Percentiles rank a stretch among this genome's conserved stretches.
Evolutionary conservation across 2,888 invertebrate species (phyloP).

Genomic region (Parascotia fuliginaria): DNA sequence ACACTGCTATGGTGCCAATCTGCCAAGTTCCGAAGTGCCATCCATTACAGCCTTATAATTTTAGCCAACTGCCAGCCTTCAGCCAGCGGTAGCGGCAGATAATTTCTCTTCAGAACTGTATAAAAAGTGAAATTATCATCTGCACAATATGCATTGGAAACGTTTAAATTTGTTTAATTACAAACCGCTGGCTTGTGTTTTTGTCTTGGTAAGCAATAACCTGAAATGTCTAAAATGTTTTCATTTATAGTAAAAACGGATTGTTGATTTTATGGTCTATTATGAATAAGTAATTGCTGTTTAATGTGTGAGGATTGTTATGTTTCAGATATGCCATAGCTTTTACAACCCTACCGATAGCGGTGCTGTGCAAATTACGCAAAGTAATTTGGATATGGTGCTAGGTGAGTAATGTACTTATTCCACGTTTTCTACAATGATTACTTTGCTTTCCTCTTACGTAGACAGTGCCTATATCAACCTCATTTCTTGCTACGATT

Average conservation of each 20-base stretch:
- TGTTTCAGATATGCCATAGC: conserved; percentile 81
- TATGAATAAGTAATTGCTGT: conserved; percentile 66
- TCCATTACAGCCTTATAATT: conserved; percentile 22
- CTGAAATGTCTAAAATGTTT: conserved; percentile 28
- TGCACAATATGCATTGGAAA: conserved; percentile 58
- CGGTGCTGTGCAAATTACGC: conserved; percentile 92
- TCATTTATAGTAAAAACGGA: conserved; percentile 43
- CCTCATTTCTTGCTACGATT: background rate
- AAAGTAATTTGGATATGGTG: conserved; percentile 93
- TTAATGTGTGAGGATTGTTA: conserved; percentile 60
- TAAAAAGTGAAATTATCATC: conserved; percentile 31
- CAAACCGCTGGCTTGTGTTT: conserved; percentile 59
- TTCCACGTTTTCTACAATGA: conserved; percentile 36
- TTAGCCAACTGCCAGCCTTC: conserved; percentile 41
- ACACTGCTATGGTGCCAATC: conserved; percentile 20
- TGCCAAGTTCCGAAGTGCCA: conserved; percentile 15
- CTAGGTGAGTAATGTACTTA: conserved; percentile 87
- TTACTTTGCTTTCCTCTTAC: background rate
- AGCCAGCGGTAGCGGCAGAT: conserved; percentile 44
- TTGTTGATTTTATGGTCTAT: conserved; percentile 74
- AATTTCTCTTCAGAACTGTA: conserved; percentile 42
- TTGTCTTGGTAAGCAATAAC: conserved; percentile 69
- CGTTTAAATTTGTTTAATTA: conserved; percentile 55
- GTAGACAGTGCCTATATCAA: background rate
- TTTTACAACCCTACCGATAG: conserved; percentile 92